Evolutionary conservation across 37 sponge, comb jelly and placozoan species (phyloP), one percentile per base, ranked within the genome.

Genomic region (Beroe forskalii): DNA sequence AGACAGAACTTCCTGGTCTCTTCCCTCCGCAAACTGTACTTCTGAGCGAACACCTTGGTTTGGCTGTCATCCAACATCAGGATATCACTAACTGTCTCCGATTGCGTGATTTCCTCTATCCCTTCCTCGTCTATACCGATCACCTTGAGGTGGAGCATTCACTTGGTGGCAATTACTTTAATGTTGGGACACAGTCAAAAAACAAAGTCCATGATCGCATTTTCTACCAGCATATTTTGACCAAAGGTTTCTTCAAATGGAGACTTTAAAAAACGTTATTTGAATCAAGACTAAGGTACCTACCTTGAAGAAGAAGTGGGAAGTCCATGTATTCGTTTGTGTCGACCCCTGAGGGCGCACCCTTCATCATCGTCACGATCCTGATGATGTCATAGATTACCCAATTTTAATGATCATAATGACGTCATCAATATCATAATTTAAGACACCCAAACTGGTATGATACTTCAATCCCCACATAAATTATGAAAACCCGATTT

Each of bases 1-100:
- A 80, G 55, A 80, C 86, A 80, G 35, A 80, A 80, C 55, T 80
- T 80, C 30, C 86, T 41, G 31, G 86, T 80, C 31, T 80, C 86
- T 48, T 80, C 86, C 28, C 86, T 23, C 1, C 35, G 55, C 1
- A 80, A 48, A 25, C 40, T 38, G 40, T 80, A 80, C 31, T 80
- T 80, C 55, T 80, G 86, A 23, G 86, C 86, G 42, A 80, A 80
- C 4, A 9, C 30, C 22, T 32, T 37, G 6, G 86, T 80, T 24
- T 80, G 86, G n/a, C 86, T 44, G 31, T 80, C 86, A 25, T 80
- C 86, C 28, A 80, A 48, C 24, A 23, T 25, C 43, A 80, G 30
- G 43, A 80, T 43, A 4, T 80, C 86, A 24, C 20, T 44, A 43
- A 80, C 28, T 22, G 86, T 43, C 19, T 40, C 55, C 3, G 55